Evolutionary conservation across 1,140 invertebrate species (phyloP).

Genomic region (Bradynema listronoti): DNA sequence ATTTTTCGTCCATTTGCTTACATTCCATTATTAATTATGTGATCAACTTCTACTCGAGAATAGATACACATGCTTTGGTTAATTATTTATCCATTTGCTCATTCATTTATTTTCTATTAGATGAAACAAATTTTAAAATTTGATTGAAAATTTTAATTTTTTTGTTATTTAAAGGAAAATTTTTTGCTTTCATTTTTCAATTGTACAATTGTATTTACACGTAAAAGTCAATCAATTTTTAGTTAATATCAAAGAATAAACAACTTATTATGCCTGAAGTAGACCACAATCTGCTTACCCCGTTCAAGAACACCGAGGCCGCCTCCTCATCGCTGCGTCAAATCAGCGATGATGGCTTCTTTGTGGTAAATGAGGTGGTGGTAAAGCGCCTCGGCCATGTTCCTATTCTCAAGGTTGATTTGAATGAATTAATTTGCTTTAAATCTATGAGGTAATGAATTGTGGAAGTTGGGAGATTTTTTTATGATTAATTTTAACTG

Average conservation of each 20-base stretch:
- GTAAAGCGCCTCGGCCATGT: constrained; percentile 49
- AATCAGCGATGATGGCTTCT: constrained; percentile 53
- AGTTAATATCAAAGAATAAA: no score
- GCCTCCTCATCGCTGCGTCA: constrained; percentile 41
- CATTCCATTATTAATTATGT: no score
- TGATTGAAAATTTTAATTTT: background rate
- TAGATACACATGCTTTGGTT: no score
- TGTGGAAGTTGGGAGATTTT: background rate
- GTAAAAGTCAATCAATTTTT: no score
- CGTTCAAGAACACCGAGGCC: constrained; percentile 33
- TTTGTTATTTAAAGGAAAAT: no score
- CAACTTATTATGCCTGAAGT: no score
- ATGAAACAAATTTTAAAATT: background rate
- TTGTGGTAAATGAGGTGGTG: constrained; percentile 56
- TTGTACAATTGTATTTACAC: no score
- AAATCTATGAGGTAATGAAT: no score
- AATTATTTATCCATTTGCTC: background rate
- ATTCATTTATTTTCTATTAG: background rate
- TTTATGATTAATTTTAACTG: background rate
- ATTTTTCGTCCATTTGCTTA: no score
- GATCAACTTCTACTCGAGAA: no score
- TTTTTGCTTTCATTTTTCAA: no score
- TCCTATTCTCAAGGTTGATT: constrained; percentile 40
- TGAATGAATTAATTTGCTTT: no score
- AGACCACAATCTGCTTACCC: constrained; percentile 19